Conservation (phyloP, 2,113 vertebrate genomes). For the Amblyornis subalaris region DNA sequence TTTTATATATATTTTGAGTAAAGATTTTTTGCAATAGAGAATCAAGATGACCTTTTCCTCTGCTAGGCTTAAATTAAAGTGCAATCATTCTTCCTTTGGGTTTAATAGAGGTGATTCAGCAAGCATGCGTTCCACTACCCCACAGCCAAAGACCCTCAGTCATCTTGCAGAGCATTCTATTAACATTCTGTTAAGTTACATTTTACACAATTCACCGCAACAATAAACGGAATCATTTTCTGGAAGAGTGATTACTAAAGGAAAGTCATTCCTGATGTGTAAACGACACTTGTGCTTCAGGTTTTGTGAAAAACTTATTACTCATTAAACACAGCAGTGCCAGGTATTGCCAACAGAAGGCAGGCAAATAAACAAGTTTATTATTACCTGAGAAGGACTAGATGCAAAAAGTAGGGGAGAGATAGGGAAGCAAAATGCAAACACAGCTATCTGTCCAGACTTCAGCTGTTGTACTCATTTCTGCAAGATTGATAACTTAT, state of each 20-base stretch:
- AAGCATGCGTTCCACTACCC: background rate
- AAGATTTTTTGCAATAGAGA: background rate
- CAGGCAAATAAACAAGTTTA: constrained; percentile 31
- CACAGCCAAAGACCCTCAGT: background rate
- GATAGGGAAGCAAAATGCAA: background rate
- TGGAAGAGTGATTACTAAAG: background rate
- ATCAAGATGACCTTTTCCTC: background rate
- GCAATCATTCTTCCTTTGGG: background rate
- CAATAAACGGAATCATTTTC: background rate
- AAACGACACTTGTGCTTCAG: background rate
- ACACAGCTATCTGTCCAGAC: background rate
- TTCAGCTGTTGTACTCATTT: background rate
- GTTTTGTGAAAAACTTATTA: constrained; percentile 11
- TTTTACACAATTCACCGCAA: background rate
- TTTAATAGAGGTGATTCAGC: background rate
- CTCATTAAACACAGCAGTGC: constrained; percentile 34
- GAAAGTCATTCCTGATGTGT: background rate
- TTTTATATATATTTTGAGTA: background rate
- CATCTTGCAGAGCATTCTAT: background rate
- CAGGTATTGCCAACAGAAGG: constrained; percentile 23
- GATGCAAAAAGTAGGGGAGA: background rate
- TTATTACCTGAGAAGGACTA: constrained; percentile 10
- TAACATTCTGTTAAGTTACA: constrained; percentile 3
- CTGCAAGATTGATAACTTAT: background rate
- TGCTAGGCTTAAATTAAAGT: background rate